Conservation (phyloP, 2,797 vertebrate genomes). For the Brachyrhaphis roseni region DNA sequence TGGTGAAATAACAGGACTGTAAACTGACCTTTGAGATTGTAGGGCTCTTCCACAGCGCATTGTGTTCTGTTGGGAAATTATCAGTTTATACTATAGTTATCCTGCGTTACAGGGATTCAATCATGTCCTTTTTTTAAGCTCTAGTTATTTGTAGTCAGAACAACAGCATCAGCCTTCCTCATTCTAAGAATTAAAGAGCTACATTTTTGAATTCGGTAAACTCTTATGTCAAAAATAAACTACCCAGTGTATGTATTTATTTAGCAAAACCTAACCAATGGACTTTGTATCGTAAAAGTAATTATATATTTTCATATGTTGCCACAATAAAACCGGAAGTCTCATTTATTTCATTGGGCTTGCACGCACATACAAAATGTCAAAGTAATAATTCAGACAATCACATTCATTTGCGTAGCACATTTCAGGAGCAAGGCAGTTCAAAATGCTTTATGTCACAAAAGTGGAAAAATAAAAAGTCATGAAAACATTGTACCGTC, state of each 20-base stretch:
- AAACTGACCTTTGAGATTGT: not conserved
- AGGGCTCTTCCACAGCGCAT: not conserved
- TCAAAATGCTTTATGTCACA: too few species aligned
- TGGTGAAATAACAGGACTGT: not conserved
- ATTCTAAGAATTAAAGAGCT: not conserved
- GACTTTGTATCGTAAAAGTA: not conserved
- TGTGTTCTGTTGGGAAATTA: not conserved
- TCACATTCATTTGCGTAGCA: too few species aligned
- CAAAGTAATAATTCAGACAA: too few species aligned
- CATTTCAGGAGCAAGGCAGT: too few species aligned
- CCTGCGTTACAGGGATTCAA: too few species aligned
- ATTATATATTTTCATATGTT: not conserved
- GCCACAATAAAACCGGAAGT: not conserved
- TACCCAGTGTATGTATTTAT: not conserved
- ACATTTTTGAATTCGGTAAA: not conserved
- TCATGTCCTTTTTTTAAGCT: not conserved
- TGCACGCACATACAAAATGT: too few species aligned
- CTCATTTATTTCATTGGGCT: not conserved
- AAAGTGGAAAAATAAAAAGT: too few species aligned
- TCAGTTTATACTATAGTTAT: not conserved
- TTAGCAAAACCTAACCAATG: not conserved
- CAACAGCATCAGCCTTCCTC: not conserved
- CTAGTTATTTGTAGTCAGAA: not conserved
- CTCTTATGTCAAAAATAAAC: not conserved
- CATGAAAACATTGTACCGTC: too few species aligned